A percentile compares a stretch with the other conserved stretches of the same genome.
These are phyloP conservation scores for Diarsia brunnea DNA, from an alignment of 2,888 invertebrate genomes.

Conservation along the genomic window DNA sequence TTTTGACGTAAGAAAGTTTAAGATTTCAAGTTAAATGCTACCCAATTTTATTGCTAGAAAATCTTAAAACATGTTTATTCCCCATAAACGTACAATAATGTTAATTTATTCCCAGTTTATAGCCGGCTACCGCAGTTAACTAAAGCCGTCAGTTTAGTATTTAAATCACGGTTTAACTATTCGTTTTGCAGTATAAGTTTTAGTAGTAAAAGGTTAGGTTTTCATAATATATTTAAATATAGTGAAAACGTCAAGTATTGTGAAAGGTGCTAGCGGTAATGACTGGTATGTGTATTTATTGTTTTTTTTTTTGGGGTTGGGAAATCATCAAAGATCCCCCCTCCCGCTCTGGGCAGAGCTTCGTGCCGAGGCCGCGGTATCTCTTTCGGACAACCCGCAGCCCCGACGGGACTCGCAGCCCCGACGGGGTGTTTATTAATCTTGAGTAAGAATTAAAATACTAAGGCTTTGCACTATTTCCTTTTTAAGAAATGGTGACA, in stretches of 20 bases:
- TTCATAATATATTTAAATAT: constrained; percentile 14
- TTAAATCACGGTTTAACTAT: constrained; percentile 20
- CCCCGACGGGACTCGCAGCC: too few species aligned
- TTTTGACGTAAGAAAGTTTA: too few species aligned
- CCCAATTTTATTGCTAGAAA: background rate
- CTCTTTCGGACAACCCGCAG: too few species aligned
- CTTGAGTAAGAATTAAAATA: too few species aligned
- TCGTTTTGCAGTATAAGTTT: constrained; percentile 29
- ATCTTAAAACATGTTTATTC: background rate
- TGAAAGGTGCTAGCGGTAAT: background rate
- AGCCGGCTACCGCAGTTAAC: background rate
- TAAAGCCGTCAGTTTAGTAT: constrained; percentile 3
- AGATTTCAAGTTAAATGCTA: background rate
- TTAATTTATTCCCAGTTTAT: constrained; percentile 5
- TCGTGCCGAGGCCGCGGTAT: too few species aligned
- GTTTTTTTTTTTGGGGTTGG: too few species aligned
- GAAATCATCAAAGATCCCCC: too few species aligned
- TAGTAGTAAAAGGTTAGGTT: constrained; percentile 11
- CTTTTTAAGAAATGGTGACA: too few species aligned
- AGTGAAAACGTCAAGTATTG: background rate
- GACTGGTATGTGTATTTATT: too few species aligned
- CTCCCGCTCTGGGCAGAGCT: too few species aligned
- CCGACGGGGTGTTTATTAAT: too few species aligned
- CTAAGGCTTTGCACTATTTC: too few species aligned
- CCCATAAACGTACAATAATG: constrained; percentile 13